A percentile compares a stretch with the other conserved stretches of the same genome.
Conservation (phyloP, 2,888 invertebrate species). For the Pyrrhia umbra region DNA sequence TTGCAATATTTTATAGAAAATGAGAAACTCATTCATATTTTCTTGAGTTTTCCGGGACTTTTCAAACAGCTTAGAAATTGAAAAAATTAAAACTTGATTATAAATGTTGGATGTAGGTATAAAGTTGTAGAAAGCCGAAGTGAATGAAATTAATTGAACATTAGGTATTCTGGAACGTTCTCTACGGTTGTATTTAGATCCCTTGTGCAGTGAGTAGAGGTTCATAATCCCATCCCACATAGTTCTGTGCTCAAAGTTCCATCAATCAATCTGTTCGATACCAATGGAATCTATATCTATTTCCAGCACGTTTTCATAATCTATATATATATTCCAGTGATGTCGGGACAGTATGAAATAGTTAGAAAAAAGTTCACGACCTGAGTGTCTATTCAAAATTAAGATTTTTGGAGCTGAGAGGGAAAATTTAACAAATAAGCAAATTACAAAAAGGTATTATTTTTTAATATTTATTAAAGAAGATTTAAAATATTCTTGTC, state of each 20-base stretch:
- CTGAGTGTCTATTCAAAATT: not conserved
- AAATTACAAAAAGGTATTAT: not conserved
- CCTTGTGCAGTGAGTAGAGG: not conserved
- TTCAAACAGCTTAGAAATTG: slow-evolving; percentile 40
- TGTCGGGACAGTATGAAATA: not conserved
- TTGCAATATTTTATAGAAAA: slow-evolving; percentile 50
- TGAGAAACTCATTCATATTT: slow-evolving; percentile 46
- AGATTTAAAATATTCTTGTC: not conserved
- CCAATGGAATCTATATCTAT: not conserved
- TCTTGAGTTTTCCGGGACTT: slow-evolving; percentile 15
- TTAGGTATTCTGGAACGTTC: slow-evolving; percentile 27
- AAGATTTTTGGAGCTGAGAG: too few species aligned
- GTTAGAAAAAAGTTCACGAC: too few species aligned
- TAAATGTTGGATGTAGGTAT: slow-evolving; percentile 32
- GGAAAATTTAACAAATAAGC: not conserved
- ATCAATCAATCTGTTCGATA: slow-evolving; percentile 3
- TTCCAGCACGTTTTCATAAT: not conserved
- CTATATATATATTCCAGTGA: not conserved
- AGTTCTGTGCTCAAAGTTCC: not conserved
- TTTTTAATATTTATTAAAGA: not conserved
- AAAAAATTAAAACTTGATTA: slow-evolving; percentile 46
- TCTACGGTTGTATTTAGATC: slow-evolving; percentile 16
- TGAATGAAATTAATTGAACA: slow-evolving; percentile 43
- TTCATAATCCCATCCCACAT: not conserved
- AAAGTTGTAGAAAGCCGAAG: slow-evolving; percentile 27